A percentile compares a stretch with the other conserved stretches of the same genome.
Conservation (phyloP, 2,797 vertebrate species). For the Momotus momota region DNA sequence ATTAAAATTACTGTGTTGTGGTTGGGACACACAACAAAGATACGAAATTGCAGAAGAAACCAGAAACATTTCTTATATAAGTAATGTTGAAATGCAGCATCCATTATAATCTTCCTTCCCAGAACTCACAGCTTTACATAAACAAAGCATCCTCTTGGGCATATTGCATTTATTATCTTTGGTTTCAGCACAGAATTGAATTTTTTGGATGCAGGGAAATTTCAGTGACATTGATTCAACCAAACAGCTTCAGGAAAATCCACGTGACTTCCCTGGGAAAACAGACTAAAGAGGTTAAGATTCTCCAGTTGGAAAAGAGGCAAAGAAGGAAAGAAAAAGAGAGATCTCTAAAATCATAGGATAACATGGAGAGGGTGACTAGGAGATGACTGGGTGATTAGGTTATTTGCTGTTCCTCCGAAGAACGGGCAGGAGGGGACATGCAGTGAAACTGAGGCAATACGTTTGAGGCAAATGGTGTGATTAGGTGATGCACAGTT, state of each 20-base stretch:
- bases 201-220: background rate
- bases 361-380: background rate
- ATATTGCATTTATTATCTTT: background rate
- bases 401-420: background rate
- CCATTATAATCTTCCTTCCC: background rate
- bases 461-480: fast-evolving
- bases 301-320: background rate
- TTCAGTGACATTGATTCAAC: background rate
- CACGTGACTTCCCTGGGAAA: background rate
- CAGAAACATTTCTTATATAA: background rate
- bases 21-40: background rate
- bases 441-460: fast-evolving
- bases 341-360: background rate
- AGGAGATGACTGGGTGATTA: background rate
- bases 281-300: background rate
- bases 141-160: background rate
- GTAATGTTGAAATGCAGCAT: background rate
- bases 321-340: background rate
- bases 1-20: background rate
- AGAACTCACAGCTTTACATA: background rate
- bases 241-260: background rate
- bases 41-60: background rate
- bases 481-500: background rate
- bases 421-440: background rate
- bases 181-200: background rate